Percentiles rank a stretch among this genome's conserved stretches.
Conservation (phyloP, 2,888 invertebrate genomes). For the Leptinotarsa tumamoca region DNA sequence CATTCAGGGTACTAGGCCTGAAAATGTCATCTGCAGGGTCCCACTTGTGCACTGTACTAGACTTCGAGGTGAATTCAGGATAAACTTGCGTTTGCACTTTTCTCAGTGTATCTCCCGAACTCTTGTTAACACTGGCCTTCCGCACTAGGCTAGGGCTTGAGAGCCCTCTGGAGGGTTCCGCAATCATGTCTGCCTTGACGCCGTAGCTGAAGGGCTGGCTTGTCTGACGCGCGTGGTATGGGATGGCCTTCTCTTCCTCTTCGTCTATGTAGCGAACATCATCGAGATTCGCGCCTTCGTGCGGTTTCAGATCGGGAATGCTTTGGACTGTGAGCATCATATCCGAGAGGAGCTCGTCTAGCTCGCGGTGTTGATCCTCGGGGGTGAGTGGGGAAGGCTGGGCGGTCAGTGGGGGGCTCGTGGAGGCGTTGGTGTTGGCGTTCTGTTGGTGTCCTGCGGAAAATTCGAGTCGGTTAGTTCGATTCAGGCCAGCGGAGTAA, state of each 20-base stretch:
- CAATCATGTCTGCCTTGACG: slow-evolving; percentile 67
- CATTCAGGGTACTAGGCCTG: slow-evolving; percentile 61
- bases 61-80: slow-evolving; percentile 51
- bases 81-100: slow-evolving; percentile 65
- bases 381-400: slow-evolving; percentile 67
- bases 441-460: slow-evolving; percentile 65
- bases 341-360: slow-evolving; percentile 86
- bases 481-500: background rate
- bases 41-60: slow-evolving; percentile 42
- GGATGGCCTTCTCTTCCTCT: slow-evolving; percentile 75
- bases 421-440: slow-evolving; percentile 66
- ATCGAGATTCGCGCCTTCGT: slow-evolving; percentile 33
- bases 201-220: slow-evolving; percentile 88
- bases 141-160: slow-evolving; percentile 88
- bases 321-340: slow-evolving; percentile 91
- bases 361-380: slow-evolving; percentile 75
- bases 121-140: slow-evolving; percentile 71
- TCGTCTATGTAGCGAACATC: slow-evolving; percentile 62
- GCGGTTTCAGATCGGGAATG: slow-evolving; percentile 73
- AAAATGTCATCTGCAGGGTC: slow-evolving; percentile 67
- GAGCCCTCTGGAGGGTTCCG: slow-evolving; percentile 69
- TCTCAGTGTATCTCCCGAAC: slow-evolving; percentile 62
- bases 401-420: slow-evolving; percentile 65
- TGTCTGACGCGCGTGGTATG: slow-evolving; percentile 92
- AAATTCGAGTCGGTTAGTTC: slow-evolving; percentile 25